Evolutionary conservation across 2,113 vertebrate genomes (phyloP).

Genomic region (Bolborhynchus lineola): DNA sequence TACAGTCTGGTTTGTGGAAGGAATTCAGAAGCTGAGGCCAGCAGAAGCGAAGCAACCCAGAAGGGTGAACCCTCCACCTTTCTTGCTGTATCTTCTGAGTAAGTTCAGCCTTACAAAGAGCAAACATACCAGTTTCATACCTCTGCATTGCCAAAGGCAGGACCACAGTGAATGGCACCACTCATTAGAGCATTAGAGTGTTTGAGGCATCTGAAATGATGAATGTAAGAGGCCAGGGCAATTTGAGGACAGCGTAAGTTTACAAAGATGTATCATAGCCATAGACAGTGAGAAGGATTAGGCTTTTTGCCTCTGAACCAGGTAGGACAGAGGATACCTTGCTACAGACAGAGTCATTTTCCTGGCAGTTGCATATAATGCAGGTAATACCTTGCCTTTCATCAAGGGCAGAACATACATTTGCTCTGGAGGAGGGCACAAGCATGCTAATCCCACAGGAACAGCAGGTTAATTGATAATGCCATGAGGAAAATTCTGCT

Average conservation of each 20-base stretch:
- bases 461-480: constrained; percentile 14
- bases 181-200: background rate
- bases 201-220: background rate
- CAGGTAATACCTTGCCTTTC: background rate
- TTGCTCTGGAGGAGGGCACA: background rate
- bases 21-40: background rate
- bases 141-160: background rate
- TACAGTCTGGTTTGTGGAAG: background rate
- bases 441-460: background rate
- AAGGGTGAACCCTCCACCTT: background rate
- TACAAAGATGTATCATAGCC: background rate
- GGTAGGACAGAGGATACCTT: background rate
- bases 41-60: background rate
- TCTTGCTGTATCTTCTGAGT: background rate
- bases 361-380: background rate
- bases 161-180: too few species aligned
- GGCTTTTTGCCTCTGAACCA: background rate
- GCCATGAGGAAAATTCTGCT: background rate
- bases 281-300: background rate
- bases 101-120: background rate
- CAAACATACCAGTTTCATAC: background rate
- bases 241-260: background rate
- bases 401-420: background rate
- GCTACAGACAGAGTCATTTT: background rate
- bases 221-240: background rate